phyloP scores from a whole-genome alignment of 2,797 vertebrate genomes.

The Sebastes paucispinis region DNA sequence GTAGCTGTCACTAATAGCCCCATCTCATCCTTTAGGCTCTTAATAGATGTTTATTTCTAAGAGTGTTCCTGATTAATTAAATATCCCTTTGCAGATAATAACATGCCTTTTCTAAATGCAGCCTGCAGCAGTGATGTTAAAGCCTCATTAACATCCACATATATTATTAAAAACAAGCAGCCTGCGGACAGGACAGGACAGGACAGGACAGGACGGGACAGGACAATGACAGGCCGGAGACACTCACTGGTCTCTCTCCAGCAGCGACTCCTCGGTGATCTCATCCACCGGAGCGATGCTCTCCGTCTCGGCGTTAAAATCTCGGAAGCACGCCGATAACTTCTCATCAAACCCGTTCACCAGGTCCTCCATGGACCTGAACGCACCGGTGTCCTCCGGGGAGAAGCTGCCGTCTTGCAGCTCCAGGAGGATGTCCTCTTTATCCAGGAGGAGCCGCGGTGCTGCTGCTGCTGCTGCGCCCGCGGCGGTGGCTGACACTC shows the following conservation, averaged over 20 bases:
- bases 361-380: constrained; percentile 72
- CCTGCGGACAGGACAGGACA: background rate
- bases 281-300: constrained; percentile 76
- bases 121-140: background rate
- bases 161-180: background rate
- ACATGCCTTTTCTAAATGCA: background rate
- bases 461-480: constrained; percentile 40
- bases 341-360: constrained; percentile 82
- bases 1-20: background rate
- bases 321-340: constrained; percentile 86
- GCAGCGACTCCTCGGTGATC: constrained; percentile 86
- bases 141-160: background rate
- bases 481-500: constrained; percentile 58
- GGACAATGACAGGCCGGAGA: background rate
- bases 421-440: constrained; percentile 30
- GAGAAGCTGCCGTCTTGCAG: constrained; percentile 37
- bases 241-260: constrained; percentile 91
- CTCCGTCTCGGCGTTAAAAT: constrained; percentile 71
- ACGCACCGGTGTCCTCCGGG: constrained; percentile 19
- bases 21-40: background rate
- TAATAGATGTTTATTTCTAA: background rate
- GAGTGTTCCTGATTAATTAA: background rate
- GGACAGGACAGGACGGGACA: too few relatives aligned
- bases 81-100: background rate
- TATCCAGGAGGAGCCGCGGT: constrained; percentile 21